Conservation (phyloP, 2,797 vertebrate species). For the Gymnothorax javanicus region DNA sequence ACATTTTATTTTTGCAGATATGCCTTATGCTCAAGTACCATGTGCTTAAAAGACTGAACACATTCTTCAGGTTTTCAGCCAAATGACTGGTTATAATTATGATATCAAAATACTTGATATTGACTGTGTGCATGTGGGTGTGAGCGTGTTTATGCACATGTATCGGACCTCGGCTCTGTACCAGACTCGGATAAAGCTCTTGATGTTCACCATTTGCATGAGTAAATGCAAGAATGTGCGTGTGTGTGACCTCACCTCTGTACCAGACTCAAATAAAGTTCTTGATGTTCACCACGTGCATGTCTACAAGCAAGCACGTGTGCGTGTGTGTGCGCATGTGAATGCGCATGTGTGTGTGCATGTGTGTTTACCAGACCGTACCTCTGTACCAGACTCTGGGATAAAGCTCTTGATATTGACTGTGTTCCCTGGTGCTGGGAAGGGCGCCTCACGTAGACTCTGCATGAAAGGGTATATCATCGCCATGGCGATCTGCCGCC, state of each 20-base stretch:
- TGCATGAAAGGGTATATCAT: constrained; percentile 99
- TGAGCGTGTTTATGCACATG: neutral
- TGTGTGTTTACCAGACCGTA: constrained; percentile 49
- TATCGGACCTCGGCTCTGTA: constrained; percentile 72
- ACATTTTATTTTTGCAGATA: too few relatives aligned
- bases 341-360: too few relatives aligned
- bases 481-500: constrained; percentile 88
- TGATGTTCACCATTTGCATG: constrained; percentile 78
- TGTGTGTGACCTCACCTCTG: too few relatives aligned
- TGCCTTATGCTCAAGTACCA: too few relatives aligned
- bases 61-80: too few relatives aligned
- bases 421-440: constrained; percentile 89
- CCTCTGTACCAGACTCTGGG: constrained; percentile 91
- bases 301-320: too few relatives aligned
- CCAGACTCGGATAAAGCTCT: constrained; percentile 96
- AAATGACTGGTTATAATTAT: neutral
- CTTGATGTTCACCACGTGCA: too few relatives aligned
- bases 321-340: too few relatives aligned
- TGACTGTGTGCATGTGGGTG: neutral
- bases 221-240: too few relatives aligned
- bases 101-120: neutral
- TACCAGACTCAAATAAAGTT: too few relatives aligned
- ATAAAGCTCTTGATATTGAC: constrained; percentile 97
- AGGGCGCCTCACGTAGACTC: constrained; percentile 86
- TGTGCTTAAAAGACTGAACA: too few relatives aligned